Percentiles rank a stretch among this genome's conserved stretches.
These are phyloP conservation scores for Molossus molossus DNA, from an alignment of 2,797 vertebrate species.

Conservation along the genomic window DNA sequence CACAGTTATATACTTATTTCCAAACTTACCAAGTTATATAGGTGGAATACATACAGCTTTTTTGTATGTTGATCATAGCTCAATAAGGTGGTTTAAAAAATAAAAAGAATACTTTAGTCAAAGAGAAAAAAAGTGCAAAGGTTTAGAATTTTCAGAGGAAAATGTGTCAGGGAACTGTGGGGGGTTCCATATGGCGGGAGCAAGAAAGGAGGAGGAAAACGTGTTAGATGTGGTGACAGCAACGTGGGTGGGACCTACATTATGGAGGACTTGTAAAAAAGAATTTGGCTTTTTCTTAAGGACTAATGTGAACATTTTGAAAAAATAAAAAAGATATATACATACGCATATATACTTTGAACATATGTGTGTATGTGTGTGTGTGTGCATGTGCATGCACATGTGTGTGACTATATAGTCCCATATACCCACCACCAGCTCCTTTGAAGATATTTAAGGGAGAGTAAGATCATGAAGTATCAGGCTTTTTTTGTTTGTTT, in stretches of 20 bases:
- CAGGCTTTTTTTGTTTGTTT: neutral
- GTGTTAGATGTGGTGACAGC: neutral
- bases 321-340: neutral
- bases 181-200: neutral
- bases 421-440: neutral
- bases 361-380: neutral
- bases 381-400: too few relatives aligned
- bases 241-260: neutral
- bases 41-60: neutral
- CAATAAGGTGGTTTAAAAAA: neutral
- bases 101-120: neutral
- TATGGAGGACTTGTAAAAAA: neutral
- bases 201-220: neutral
- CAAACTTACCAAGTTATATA: neutral
- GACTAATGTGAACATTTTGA: neutral
- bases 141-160: neutral
- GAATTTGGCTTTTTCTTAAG: slow-evolving; percentile 3
- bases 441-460: neutral
- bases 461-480: neutral
- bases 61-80: neutral
- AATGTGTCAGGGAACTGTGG: neutral
- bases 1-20: neutral
- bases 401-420: neutral
- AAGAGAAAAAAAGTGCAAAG: neutral
- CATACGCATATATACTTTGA: neutral